Evolutionary conservation across 2,113 vertebrate species (phyloP).

Genomic region (Cryptomyrus ogoouensis): DNA sequence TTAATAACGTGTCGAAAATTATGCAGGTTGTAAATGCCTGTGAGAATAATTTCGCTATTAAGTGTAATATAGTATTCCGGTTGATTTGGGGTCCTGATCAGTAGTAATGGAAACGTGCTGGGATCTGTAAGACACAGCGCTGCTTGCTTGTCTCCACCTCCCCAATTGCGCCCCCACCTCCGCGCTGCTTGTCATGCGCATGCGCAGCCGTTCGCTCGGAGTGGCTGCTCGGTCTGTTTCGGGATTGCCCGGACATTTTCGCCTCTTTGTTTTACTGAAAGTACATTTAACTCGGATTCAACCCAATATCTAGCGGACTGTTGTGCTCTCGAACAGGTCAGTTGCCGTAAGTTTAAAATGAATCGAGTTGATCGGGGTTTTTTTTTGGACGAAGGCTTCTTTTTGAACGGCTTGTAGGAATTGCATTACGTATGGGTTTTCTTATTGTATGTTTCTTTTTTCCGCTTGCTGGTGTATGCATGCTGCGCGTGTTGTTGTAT

Average conservation of each 20-base stretch:
- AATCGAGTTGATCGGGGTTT: not conserved
- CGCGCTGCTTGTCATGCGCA: constrained; percentile 48
- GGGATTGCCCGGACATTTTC: constrained; percentile 70
- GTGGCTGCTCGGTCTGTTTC: constrained; percentile 69
- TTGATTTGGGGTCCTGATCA: not conserved
- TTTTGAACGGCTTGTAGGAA: constrained; percentile 33
- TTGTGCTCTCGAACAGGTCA: constrained; percentile 58
- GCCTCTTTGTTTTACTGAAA: constrained; percentile 76
- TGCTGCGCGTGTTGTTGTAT: constrained; percentile 55
- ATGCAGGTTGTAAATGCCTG: not conserved
- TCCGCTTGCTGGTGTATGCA: constrained; percentile 57
- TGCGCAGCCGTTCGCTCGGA: constrained; percentile 53
- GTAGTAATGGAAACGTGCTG: not conserved
- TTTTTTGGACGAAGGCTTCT: constrained; percentile 19
- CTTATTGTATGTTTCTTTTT: constrained; percentile 42
- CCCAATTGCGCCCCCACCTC: constrained; percentile 19
- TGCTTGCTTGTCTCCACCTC: not conserved
- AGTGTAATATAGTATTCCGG: not conserved
- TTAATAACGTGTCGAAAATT: not conserved
- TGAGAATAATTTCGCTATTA: not conserved
- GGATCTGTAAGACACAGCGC: not conserved
- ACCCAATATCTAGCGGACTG: constrained; percentile 57
- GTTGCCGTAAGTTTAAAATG: constrained; percentile 39
- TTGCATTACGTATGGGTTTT: constrained; percentile 44
- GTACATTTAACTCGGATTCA: constrained; percentile 72